Evolutionary conservation across 2,113 vertebrate species (phyloP), one percentile per base, ranked within the genome.

Genomic region (Pituophis catenifer): DNA sequence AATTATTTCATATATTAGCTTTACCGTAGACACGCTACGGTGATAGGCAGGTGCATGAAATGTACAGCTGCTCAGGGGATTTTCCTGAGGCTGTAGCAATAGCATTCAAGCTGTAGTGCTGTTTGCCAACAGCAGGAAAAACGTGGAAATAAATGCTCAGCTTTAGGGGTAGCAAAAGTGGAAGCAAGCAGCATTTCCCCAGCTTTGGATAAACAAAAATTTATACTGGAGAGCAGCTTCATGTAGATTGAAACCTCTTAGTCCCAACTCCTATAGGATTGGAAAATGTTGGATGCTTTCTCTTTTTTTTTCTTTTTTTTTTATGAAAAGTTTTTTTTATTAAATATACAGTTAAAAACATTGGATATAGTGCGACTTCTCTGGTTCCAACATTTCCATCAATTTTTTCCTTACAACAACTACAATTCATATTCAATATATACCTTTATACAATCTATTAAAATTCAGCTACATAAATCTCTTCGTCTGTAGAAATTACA

Each of bases 41-140:
- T 91, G 57, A 92, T 90, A 92, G 89, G 89, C 89, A 92, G 53
- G 38, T 91, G 0, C 0, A 91, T 23, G n/a, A 0, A 2, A 55
- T 33, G 0, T 0, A 53, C 59, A 24, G 26, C 50, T 50, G 50
- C 93, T 15, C 0, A 3, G 70, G 90, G 88, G 58, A 92, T 33
- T 90, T 58, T 38, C 38, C 57, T 92, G 13, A 88, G 0, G 0
- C 62, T 3, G 54, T 23, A 33, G 50, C 29, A 0, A 52, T 23
- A 33, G 50, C 24, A 0, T 0, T 2, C 0, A 33, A 90, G 86
- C 88, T 53, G 85, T 19, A 5, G 85, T 88, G 24, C 4, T n/a
- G 38, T 65, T 86, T 50, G 89, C 85, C 19, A 0, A 2, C 11
- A 87, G 24, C 0, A 0, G 85, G n/a, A 52, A 90, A 90, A 12